Evolutionary conservation across 2,888 invertebrate species (phyloP).

Genomic region (Stenoptilia bipunctidactyla): DNA sequence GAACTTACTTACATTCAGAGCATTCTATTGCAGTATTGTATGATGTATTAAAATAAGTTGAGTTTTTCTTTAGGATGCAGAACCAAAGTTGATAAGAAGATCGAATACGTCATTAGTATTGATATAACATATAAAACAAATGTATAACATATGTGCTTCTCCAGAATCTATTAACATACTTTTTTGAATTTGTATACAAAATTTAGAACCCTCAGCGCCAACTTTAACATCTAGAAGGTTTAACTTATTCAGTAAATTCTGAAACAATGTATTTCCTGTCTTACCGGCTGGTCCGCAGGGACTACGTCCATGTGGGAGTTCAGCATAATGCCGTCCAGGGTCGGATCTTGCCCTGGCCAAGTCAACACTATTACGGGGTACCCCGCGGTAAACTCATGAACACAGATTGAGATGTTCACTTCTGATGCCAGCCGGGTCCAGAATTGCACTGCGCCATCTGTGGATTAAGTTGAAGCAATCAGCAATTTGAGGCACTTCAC

Average conservation of each 20-base stretch:
- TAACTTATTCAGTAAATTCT: background rate
- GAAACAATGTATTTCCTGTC: background rate
- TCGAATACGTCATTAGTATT: too few relatives aligned
- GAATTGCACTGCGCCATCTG: slow-evolving; percentile 78
- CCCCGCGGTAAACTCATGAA: slow-evolving; percentile 50
- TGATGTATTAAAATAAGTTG: too few relatives aligned
- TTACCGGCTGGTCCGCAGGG: slow-evolving; percentile 78
- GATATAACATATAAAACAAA: too few relatives aligned
- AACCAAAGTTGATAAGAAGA: too few relatives aligned
- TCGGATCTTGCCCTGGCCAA: slow-evolving; percentile 80
- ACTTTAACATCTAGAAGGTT: background rate
- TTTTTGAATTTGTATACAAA: too few relatives aligned
- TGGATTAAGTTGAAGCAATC: background rate
- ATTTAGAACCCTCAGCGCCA: too few relatives aligned
- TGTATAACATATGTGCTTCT: too few relatives aligned
- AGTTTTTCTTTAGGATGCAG: too few relatives aligned
- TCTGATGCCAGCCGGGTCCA: slow-evolving; percentile 75
- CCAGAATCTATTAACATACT: too few relatives aligned
- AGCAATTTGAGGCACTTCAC: background rate
- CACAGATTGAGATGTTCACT: slow-evolving; percentile 70
- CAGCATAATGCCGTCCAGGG: slow-evolving; percentile 78
- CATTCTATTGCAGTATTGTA: too few relatives aligned
- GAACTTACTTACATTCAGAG: too few relatives aligned
- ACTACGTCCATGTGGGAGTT: slow-evolving; percentile 97
- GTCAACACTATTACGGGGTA: slow-evolving; percentile 85